Base-by-base conservation (phyloP, 2,888 invertebrate species). In the Chloroclystis v-ata region DNA sequence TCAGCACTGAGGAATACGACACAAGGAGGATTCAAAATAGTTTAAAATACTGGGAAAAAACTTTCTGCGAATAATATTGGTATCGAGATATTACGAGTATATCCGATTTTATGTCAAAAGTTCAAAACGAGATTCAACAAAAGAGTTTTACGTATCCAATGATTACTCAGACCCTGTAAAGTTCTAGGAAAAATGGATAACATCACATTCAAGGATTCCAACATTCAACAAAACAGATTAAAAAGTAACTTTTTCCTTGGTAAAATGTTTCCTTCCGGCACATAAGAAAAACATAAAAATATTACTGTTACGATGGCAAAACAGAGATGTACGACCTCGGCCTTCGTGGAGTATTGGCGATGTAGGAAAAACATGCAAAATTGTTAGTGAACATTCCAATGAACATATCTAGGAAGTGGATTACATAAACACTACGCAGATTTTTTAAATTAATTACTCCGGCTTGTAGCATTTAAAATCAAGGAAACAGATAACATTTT, bases 291-390 rank as follows among this genome's bases (percentile, higher is more conserved):
- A 57, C 47, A 52, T 54, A 49, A 33, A 33, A 33, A 35, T 7
- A 14, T 33, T 14, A 16, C 16, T 20, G 11, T 35, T 35, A 35
- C 35, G 20, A 35, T 35, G 10, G 26, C 35, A 43, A 48, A 49
- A 39, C 30, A 39, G 47, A 41, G 25, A 53, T 46, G 62, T 56
- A 47, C 63, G 60, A 57, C 55, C 60, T 53, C 48, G 53, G 49
- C 71, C 67, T 69, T 63, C 61, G 28, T 35, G 10, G 5, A 41
- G 38, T 37, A 45, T 49, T 45, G 41, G 49, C 45, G 29, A 45
- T 49, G 49, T 20, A 13, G 33, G 16, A 42, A 45, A 47, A 43
- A 43, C 32, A 28, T 20, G 33, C 35, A 5, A 48, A 43, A 49
- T 35, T 35, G 14, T 35, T 47, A 28, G 14, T 30, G 24, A 38